Evolutionary conservation across 37 sponge, comb jelly and placozoan species (phyloP), one percentile per base, ranked within the genome.

Genomic region (Diacarnus erythraeanus): DNA sequence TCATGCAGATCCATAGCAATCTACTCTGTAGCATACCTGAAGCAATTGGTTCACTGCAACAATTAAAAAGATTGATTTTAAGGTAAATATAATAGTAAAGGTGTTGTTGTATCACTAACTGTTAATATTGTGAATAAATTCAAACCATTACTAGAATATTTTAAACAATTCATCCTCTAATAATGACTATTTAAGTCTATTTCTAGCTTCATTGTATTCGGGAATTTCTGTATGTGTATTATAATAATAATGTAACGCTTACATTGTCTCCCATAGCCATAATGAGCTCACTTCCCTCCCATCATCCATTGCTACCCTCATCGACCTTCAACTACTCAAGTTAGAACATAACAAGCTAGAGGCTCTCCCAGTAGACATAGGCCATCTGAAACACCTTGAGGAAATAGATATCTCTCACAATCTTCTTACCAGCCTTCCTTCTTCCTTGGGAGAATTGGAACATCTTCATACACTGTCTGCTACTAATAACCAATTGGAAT

Each of bases 341-440:
- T 68, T 94, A 60, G 92, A 94, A 39, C 72, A 91, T 67, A 94
- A 94, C 58, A 47, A 83, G 26, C 77, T 94, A 30, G 68, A 65
- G 5, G 36, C 22, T 26, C 65, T 94, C 5, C 87, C 84, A 18
- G 61, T 71, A 3, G 70, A 75, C 23, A 36, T 94, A 15, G 67
- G 70, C 17, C 42, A 38, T 3, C 75, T 94, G 27, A 37, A 22
- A 8, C 30, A 42, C 36, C 42, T 85, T 42, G 69, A 75, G 33
- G 72, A 81, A 20, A 51, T 77, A 66, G 92, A 93, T 42, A 38
- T 90, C 34, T 89, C 92, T 39, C 78, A 93, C 79, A 93, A 93
- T 65, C 65, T 59, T 12, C 84, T 93, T 22, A 54, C 74, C 41
- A 63, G 42, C 56, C 61, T 89, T 0, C 91, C 90, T 36, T 23